These are phyloP conservation scores for Cricetomys ansorgei DNA, from an alignment of 2,113 vertebrate genomes.

Conservation along the genomic window DNA sequence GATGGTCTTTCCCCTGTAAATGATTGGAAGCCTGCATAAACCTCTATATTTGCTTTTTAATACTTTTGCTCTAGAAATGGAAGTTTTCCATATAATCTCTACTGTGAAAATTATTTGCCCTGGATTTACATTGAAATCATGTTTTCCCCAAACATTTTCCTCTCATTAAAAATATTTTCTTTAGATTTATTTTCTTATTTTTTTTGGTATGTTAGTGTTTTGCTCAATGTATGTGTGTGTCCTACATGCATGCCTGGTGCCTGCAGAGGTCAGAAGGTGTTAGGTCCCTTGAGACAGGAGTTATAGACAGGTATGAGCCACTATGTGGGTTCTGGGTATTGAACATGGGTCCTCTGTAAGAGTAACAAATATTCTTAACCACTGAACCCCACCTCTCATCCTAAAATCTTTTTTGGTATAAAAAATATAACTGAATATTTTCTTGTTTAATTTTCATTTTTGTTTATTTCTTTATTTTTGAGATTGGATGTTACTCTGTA, in stretches of 20 bases:
- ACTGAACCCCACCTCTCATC: not conserved
- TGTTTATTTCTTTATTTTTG: not conserved
- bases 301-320: not conserved
- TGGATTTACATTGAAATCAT: slow-evolving; percentile 1
- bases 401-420: not conserved
- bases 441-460: not conserved
- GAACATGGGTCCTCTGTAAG: not conserved
- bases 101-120: slow-evolving; percentile 35
- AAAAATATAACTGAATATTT: slow-evolving; percentile 24
- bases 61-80: slow-evolving; percentile 33
- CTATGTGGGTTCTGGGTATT: not conserved
- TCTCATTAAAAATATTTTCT: not conserved
- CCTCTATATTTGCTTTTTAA: not conserved
- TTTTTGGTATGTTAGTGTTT: not conserved
- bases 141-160: not conserved
- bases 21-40: slow-evolving; percentile 19
- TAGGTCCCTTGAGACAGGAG: not conserved
- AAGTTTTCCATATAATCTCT: not conserved
- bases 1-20: not conserved
- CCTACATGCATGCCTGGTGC: not conserved
- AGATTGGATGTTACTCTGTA: not conserved
- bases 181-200: not conserved
- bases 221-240: not conserved
- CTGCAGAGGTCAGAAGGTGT: not conserved
- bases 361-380: not conserved